Conservation (phyloP, 1,140 invertebrate genomes). For the Drosophila simulans region DNA sequence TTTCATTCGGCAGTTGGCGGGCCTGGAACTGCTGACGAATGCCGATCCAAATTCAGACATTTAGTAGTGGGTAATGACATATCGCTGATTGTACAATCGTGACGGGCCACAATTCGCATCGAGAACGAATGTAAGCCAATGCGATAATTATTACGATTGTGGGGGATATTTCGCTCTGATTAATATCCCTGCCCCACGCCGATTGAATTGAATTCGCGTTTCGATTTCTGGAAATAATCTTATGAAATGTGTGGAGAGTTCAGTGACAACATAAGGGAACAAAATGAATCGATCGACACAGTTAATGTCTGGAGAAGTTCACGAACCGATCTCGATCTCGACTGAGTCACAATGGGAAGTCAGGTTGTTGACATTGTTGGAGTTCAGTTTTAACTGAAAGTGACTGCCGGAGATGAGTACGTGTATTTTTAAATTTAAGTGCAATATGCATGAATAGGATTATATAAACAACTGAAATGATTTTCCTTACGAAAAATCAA, state of each 20-base stretch:
- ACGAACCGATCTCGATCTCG: background rate
- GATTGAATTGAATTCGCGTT: conserved; percentile 17
- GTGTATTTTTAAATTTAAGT: background rate
- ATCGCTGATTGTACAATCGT: conserved; percentile 72
- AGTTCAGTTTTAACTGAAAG: conserved; percentile 1
- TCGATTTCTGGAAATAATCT: conserved; percentile 18
- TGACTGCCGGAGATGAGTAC: background rate
- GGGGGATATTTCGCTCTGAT: conserved; percentile 17
- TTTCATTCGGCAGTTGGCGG: conserved; percentile 56
- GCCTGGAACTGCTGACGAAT: conserved; percentile 70
- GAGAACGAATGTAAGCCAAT: conserved; percentile 52
- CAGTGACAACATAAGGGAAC: background rate
- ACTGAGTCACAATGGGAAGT: conserved; percentile 41
- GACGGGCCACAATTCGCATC: conserved; percentile 39
- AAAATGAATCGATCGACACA: conserved; percentile 30
- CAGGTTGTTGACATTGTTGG: conserved; percentile 33
- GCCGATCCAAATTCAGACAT: conserved; percentile 46
- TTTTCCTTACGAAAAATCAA: too few relatives aligned
- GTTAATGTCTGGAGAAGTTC: conserved; percentile 17
- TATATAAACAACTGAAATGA: background rate
- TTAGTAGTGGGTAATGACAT: conserved; percentile 23
- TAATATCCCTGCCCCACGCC: conserved; percentile 12
- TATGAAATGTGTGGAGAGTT: conserved; percentile 22
- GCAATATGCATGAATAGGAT: background rate
- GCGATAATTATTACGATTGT: conserved; percentile 31